Evolutionary conservation across 2,113 vertebrate genomes (phyloP).

Genomic region (Caretta caretta): DNA sequence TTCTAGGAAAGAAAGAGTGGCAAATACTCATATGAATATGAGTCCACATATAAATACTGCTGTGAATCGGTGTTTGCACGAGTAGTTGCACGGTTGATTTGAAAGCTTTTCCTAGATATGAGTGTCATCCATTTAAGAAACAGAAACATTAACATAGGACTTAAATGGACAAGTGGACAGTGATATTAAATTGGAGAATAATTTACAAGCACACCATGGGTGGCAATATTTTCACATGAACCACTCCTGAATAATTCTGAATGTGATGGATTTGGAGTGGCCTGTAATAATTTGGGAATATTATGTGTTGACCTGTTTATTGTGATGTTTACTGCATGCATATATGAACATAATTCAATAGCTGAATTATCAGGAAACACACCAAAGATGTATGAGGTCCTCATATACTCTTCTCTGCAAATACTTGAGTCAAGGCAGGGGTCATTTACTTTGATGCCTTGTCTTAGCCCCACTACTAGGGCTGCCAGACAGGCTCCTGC

Average conservation of each 20-base stretch:
- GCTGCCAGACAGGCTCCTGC: not conserved
- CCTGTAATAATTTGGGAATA: conserved; percentile 14
- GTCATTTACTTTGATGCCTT: not conserved
- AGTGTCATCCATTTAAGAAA: not conserved
- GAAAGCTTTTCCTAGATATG: not conserved
- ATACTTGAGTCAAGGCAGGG: accelerated
- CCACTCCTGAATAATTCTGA: not conserved
- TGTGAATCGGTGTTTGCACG: not conserved
- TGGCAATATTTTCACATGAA: conserved; percentile 17
- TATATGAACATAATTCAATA: not conserved
- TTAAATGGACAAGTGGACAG: conserved; percentile 28
- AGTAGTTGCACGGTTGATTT: not conserved
- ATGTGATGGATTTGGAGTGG: not conserved
- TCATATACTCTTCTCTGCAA: accelerated
- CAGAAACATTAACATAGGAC: not conserved
- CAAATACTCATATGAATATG: not conserved
- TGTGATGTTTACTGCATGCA: not conserved
- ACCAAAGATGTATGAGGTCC: not conserved
- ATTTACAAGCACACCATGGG: not conserved
- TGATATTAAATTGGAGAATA: conserved; percentile 39
- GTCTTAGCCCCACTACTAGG: accelerated
- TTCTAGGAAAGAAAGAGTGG: not conserved
- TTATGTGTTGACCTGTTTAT: not conserved
- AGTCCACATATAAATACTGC: not conserved
- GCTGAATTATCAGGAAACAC: not conserved